Evolutionary conservation across 2,113 vertebrate species (phyloP).

Genomic region (Epinephelus lanceolatus): DNA sequence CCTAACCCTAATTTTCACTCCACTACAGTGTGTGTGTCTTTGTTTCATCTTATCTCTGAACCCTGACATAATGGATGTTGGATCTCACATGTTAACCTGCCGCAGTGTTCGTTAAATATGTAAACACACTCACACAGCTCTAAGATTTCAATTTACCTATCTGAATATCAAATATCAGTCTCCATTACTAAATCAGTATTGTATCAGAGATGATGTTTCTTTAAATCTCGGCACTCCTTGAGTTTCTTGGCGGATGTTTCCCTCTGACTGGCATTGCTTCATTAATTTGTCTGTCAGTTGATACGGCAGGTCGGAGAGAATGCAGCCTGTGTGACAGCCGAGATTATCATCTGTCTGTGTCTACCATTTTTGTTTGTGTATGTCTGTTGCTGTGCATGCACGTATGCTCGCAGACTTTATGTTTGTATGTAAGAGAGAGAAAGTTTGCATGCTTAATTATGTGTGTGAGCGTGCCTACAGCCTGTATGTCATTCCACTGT

Average conservation of each 20-base stretch:
- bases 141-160: slow-evolving; percentile 17
- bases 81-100: background rate
- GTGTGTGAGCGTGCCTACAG: background rate
- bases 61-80: background rate
- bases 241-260: background rate
- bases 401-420: background rate
- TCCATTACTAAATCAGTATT: background rate
- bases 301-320: slow-evolving; percentile 2
- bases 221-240: slow-evolving; percentile 2
- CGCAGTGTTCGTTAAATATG: background rate
- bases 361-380: slow-evolving; percentile 6
- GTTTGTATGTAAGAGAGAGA: background rate
- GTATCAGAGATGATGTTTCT: slow-evolving; percentile 4
- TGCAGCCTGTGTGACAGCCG: slow-evolving; percentile 13
- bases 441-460: background rate
- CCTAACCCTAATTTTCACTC: background rate
- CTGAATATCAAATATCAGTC: slow-evolving; percentile 5
- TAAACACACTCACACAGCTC: slow-evolving; percentile 36
- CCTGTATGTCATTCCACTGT: slow-evolving; percentile 17
- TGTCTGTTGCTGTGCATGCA: slow-evolving; percentile 3
- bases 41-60: background rate
- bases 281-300: slow-evolving; percentile 22
- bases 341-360: slow-evolving; percentile 39
- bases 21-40: background rate
- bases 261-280: background rate